Base-by-base conservation (phyloP, 1,140 invertebrate genomes). In the Periplaneta americana region DNA sequence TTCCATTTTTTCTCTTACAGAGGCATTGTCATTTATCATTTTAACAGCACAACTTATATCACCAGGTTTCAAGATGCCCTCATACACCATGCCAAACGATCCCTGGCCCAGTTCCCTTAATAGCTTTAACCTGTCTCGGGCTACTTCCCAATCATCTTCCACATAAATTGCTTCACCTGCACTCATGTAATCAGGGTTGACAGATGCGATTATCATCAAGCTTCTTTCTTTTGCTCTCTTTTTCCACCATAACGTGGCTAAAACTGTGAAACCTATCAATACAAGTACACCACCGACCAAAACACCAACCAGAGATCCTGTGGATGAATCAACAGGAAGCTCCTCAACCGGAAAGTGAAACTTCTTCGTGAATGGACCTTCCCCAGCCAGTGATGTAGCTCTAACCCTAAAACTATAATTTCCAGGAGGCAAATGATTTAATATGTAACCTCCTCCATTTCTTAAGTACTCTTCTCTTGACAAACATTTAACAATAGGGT, bases 11-110 rank as follows among this genome's bases (percentile, higher is more conserved):
- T 93, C 91, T 81, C 87, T 84, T n/a, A 89, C 86, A 18, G 87
- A 86, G 6, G 91, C 89, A 75, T 87, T 87, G 66, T 92, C 90
- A 78, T 91, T 89, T 2, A 93, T 91, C 32, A 92, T 94, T 86
- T 95, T 95, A 10, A 95, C 88, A 17, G 94, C 94, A 83, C 93
- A 93, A 18, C 87, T 85, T 0, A 89, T 81, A 3, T 79, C 84
- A 32, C 79, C 88, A 22, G 86, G 79, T 36, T 87, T 86, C 32
- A 88, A 84, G n/a, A 89, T 84, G 10, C 93, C 93, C 81, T 91
- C 89, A 83, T 91, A 92, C 8, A 94, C 93, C 89, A 92, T 92
- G 34, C 94, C 94, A 86, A 95, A 95, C 74, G 93, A 93, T 2
- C 94, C 94, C 77, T 92, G 87, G 10, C 94, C 94, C 8, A 95